Evolutionary conservation across 2,888 invertebrate species (phyloP).

Genomic region (Pyrocoelia pectoralis): DNA sequence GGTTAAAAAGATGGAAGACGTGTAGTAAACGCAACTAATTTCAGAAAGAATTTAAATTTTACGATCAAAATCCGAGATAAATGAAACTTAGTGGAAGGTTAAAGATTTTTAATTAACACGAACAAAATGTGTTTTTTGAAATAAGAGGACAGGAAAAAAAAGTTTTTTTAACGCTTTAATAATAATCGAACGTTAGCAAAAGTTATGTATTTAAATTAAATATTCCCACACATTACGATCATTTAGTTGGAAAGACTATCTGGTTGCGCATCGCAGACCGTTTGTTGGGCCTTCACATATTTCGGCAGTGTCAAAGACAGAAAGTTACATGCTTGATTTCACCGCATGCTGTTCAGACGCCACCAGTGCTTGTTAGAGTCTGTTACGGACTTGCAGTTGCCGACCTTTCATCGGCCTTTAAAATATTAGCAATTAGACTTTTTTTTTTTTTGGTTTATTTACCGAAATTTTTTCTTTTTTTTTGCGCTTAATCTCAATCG

Average conservation of each 20-base stretch:
- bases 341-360: conserved; percentile 53
- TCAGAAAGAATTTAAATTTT: too few species aligned
- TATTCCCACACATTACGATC: conserved; percentile 37
- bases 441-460: neutral
- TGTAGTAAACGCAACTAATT: too few species aligned
- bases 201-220: conserved; percentile 32
- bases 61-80: too few species aligned
- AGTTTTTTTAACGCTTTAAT: neutral
- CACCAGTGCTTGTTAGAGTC: conserved; percentile 46
- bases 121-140: too few species aligned
- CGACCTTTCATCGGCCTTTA: conserved; percentile 35
- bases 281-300: conserved; percentile 45
- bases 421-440: conserved; percentile 30
- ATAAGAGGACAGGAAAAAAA: too few species aligned
- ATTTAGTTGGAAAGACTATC: conserved; percentile 36
- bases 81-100: too few species aligned
- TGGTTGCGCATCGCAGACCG: conserved; percentile 34
- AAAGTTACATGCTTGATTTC: conserved; percentile 51
- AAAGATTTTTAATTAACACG: too few species aligned
- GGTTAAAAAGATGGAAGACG: too few species aligned
- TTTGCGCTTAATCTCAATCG: too few species aligned
- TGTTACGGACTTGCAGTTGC: conserved; percentile 36
- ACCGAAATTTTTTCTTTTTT: too few species aligned
- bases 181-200: conserved; percentile 1
- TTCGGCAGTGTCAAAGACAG: conserved; percentile 56